Evolutionary conservation across 2,113 vertebrate species (phyloP).

Genomic region (Misgurnus mizolepis): DNA sequence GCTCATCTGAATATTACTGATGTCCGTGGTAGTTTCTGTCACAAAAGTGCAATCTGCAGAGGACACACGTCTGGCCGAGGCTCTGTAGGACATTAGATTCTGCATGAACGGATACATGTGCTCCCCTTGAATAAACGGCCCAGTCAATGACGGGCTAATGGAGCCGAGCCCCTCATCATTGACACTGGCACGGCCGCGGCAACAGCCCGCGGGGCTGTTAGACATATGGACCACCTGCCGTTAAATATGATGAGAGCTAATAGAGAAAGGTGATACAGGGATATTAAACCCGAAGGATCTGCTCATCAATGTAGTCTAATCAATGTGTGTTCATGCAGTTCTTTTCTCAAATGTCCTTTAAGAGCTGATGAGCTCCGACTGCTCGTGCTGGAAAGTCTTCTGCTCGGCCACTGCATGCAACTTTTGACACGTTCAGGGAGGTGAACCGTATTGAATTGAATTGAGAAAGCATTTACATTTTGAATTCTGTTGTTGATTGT

Average conservation of each 20-base stretch:
- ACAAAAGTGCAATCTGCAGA: conserved; percentile 10
- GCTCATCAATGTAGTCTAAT: conserved; percentile 28
- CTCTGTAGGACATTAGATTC: conserved; percentile 15
- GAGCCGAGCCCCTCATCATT: conserved; percentile 2
- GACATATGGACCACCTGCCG: conserved; percentile 61
- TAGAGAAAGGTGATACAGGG: conserved; percentile 44
- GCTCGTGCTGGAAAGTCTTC: background rate
- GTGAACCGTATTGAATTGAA: too few relatives aligned
- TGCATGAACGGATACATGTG: conserved; percentile 9
- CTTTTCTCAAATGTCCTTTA: conserved; percentile 4
- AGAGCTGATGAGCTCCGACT: background rate
- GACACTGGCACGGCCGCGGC: conserved; percentile 9
- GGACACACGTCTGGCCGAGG: conserved; percentile 15
- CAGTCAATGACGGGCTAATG: conserved; percentile 35
- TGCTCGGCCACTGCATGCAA: too few relatives aligned
- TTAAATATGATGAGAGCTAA: conserved; percentile 55
- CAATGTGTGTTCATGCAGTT: background rate
- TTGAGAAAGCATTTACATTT: too few relatives aligned
- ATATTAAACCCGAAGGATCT: conserved; percentile 56
- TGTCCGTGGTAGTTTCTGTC: background rate
- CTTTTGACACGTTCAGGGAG: too few relatives aligned
- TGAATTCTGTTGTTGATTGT: too few relatives aligned
- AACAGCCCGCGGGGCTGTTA: conserved; percentile 34
- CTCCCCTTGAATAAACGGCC: conserved; percentile 25
- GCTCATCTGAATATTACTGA: background rate